phyloP scores from a whole-genome alignment of 2,113 vertebrate genomes.

The Zonotrichia leucophrys region DNA sequence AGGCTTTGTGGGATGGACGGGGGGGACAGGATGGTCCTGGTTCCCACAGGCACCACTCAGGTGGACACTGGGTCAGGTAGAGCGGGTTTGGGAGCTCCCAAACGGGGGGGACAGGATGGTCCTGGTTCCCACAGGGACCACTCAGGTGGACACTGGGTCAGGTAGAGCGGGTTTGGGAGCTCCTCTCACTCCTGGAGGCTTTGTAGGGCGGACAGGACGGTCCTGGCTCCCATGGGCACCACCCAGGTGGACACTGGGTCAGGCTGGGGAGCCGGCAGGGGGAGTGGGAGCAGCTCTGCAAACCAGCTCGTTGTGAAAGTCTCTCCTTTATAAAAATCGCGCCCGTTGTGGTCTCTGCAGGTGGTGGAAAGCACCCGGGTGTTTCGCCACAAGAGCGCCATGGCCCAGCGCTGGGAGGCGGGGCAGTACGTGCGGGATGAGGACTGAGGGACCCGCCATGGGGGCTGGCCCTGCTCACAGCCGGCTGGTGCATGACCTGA shows the following conservation, averaged over 20 bases:
- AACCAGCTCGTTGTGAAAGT: background rate
- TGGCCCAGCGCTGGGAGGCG: constrained; percentile 85
- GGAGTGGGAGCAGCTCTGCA: background rate
- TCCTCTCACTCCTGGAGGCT: no score
- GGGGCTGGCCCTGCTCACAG: rapidly evolving
- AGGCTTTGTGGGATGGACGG: background rate
- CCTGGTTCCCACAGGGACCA: no score
- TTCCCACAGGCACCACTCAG: rapidly evolving
- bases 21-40: background rate
- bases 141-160: no score
- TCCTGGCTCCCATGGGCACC: background rate
- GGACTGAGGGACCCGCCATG: background rate
- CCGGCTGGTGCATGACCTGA: rapidly evolving
- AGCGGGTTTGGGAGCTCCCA: no score
- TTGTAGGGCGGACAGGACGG: background rate
- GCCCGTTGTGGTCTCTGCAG: constrained; percentile 31
- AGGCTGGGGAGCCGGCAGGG: background rate
- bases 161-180: no score
- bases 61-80: background rate
- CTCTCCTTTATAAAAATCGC: background rate
- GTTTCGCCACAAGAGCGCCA: constrained; percentile 75
- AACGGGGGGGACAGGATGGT: no score
- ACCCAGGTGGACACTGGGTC: rapidly evolving
- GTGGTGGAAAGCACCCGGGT: constrained; percentile 86
- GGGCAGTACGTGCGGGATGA: constrained; percentile 68